Evolutionary conservation across 2,888 invertebrate genomes (phyloP).

Genomic region (Invenusta paracnida): DNA sequence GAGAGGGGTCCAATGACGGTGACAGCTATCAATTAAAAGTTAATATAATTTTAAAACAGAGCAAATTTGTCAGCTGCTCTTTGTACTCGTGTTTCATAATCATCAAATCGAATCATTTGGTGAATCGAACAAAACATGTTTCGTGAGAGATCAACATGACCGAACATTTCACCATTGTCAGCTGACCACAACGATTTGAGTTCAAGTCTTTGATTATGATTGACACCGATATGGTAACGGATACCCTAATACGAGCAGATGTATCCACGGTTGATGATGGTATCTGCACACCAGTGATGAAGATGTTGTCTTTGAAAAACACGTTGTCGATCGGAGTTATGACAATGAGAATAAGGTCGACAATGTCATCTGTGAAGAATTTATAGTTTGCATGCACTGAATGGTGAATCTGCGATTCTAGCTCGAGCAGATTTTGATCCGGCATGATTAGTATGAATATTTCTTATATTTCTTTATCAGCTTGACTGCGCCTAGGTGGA

Average conservation of each 20-base stretch:
- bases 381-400: neutral
- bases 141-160: neutral
- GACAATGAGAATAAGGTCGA: neutral
- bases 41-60: neutral
- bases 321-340: neutral
- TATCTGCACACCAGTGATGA: neutral
- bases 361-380: slow-evolving; percentile 1
- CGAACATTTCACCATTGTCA: neutral
- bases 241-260: neutral
- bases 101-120: neutral
- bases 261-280: neutral
- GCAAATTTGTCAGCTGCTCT: neutral
- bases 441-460: neutral
- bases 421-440: slow-evolving; percentile 4
- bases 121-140: slow-evolving; percentile 8
- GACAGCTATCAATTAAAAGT: neutral
- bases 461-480: neutral
- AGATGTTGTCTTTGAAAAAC: neutral
- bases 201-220: neutral
- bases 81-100: slow-evolving; percentile 16
- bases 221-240: neutral
- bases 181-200: neutral
- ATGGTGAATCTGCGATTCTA: neutral
- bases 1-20: neutral
- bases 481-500: neutral